Evolutionary conservation across 2,113 vertebrate species (phyloP), one percentile per base, ranked within the genome.

Genomic region (Hippocampus zosterae): DNA sequence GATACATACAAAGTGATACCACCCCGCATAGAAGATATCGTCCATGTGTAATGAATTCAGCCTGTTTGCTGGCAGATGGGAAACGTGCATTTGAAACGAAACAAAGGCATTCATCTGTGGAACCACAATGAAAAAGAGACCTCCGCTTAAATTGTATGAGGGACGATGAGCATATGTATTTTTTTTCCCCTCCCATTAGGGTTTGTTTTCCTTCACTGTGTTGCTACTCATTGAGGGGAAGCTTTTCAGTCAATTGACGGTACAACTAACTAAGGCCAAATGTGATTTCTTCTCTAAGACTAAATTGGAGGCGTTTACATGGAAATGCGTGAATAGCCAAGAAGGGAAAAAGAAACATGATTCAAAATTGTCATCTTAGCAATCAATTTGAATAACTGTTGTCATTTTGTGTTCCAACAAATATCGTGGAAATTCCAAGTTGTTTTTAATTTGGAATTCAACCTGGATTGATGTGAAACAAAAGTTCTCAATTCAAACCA

Each of bases 41-140:
- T 93, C 90, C 87, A 90, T 79, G 78, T 92, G 85, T 87, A 90
- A 91, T 81, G 79, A 83, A 87, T 88, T 74, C 68, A 82, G 72
- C 27, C 77, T 92, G 91, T 89, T 88, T 83, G 88, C 90, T 88
- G 90, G 85, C 92, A 94, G 92, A 92, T 94, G 89, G 92, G 92
- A 87, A 89, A 92, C 94, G 85, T 69, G 57, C 86, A 88, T 84
- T 88, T 90, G 88, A 92, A 92, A 84, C 91, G 84, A 90, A 90
- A 88, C 81, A 87, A 90, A 89, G 93, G 93, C 92, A 94, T 90
- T 95, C 93, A 94, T 88, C 88, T 89, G 89, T 91, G 87, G 82
- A 82, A 85, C 82, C 64, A 77, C 84, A 86, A 87, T 88, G 90
- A 85, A 88, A 44, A 85, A 84, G 78, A 72, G 91, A 89, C 87